Conservation (phyloP, 2,888 invertebrate species). For the Zhuqinia jingwanae region DNA sequence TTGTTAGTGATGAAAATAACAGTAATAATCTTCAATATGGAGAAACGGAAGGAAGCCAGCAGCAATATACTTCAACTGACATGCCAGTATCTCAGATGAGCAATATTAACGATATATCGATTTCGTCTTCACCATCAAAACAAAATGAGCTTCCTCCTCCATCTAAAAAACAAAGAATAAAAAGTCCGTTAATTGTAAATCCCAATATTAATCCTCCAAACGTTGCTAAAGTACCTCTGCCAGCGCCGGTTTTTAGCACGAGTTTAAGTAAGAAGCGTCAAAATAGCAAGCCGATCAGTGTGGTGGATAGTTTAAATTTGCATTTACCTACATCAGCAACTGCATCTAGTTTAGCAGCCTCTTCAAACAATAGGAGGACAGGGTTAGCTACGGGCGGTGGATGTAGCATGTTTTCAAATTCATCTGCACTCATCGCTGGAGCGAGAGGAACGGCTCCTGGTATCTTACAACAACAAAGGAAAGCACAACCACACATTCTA, state of each 20-base stretch:
- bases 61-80: neutral
- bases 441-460: constrained; percentile 71
- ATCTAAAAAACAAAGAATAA: constrained; percentile 66
- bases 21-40: constrained; percentile 5
- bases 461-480: constrained; percentile 76
- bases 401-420: constrained; percentile 74
- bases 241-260: constrained; percentile 77
- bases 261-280: constrained; percentile 75
- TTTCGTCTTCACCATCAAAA: neutral
- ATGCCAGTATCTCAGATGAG: neutral
- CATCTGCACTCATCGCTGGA: constrained; percentile 58
- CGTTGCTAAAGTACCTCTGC: constrained; percentile 63
- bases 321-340: constrained; percentile 74
- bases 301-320: constrained; percentile 73
- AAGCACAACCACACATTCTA: constrained; percentile 78
- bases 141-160: constrained; percentile 56
- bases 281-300: constrained; percentile 69
- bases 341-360: constrained; percentile 75
- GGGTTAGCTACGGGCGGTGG: constrained; percentile 62
- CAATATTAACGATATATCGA: constrained; percentile 5
- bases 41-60: neutral
- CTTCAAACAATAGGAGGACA: constrained; percentile 69
- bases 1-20: constrained; percentile 58
- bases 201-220: constrained; percentile 59
- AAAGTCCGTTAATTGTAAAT: constrained; percentile 66